Percentiles rank a stretch among this genome's conserved stretches.
Evolutionary conservation across 2,888 invertebrate genomes (phyloP).

Genomic region (Polia nebulosa): DNA sequence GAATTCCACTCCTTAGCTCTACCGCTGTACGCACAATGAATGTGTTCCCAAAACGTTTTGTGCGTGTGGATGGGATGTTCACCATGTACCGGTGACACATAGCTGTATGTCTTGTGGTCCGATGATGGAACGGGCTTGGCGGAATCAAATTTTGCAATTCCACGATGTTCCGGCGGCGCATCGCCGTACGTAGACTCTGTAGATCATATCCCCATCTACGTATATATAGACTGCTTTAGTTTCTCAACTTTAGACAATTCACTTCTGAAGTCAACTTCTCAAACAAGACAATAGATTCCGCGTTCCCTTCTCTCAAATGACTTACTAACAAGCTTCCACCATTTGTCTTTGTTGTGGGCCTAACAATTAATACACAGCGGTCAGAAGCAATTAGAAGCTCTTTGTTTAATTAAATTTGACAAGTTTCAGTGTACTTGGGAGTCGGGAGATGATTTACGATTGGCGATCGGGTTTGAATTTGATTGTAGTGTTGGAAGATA

Average conservation of each 20-base stretch:
- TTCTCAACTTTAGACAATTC: background rate
- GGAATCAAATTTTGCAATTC: too few relatives aligned
- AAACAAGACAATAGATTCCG: conserved; percentile 1
- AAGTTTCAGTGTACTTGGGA: background rate
- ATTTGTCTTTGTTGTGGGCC: conserved; percentile 17
- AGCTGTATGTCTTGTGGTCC: too few relatives aligned
- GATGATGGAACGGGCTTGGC: too few relatives aligned
- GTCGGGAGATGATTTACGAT: background rate
- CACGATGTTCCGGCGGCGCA: too few relatives aligned
- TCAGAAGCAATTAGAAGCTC: conserved; percentile 15
- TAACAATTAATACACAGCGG: conserved; percentile 13
- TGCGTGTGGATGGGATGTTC: too few relatives aligned
- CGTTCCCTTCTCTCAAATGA: background rate
- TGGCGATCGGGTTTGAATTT: background rate
- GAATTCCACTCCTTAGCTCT: too few relatives aligned
- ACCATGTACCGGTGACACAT: too few relatives aligned
- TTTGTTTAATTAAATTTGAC: conserved; percentile 16
- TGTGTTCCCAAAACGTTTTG: too few relatives aligned
- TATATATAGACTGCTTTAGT: too few relatives aligned
- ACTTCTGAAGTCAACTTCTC: background rate
- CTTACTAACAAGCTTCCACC: background rate
- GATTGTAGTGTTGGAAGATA: background rate
- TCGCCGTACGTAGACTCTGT: too few relatives aligned
- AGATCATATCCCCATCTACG: background rate
- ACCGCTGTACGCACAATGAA: too few relatives aligned